phyloP scores from a whole-genome alignment of 2,113 vertebrate species.

The Cariama cristata region DNA sequence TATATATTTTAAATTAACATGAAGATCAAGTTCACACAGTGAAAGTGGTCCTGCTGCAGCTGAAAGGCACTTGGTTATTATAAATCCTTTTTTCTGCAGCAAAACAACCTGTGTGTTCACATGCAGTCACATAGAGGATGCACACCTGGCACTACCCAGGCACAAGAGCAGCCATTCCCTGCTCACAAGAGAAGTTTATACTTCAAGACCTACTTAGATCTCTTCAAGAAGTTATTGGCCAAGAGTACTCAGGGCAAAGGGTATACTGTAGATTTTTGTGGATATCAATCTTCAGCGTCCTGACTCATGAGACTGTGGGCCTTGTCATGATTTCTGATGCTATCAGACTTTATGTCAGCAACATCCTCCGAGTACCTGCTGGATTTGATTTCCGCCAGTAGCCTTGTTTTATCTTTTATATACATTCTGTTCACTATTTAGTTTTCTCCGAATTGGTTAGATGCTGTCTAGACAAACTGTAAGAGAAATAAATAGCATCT shows the following conservation, averaged over 20 bases:
- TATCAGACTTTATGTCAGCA: not conserved
- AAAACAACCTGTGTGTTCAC: not conserved
- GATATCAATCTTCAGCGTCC: not conserved
- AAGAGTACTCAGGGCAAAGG: not conserved
- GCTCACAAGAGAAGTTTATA: not conserved
- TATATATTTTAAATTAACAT: not conserved
- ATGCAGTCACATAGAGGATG: not conserved
- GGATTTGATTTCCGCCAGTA: not conserved
- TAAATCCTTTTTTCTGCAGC: not conserved
- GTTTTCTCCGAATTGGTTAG: not conserved
- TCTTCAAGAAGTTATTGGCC: not conserved
- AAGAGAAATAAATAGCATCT: not conserved
- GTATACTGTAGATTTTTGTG: not conserved
- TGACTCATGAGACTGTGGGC: not conserved
- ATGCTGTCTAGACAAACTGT: not conserved
- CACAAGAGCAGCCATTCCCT: not conserved
- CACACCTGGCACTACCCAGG: not conserved
- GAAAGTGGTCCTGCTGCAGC: not conserved
- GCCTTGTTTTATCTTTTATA: not conserved
- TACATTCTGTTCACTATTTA: not conserved
- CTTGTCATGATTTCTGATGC: not conserved
- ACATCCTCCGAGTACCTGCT: not conserved
- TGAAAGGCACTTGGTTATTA: not conserved
- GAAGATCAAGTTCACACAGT: not conserved
- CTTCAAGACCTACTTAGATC: not conserved